phyloP scores from a whole-genome alignment of 2,888 invertebrate species.

The Sinodicranocentrus sp. region DNA sequence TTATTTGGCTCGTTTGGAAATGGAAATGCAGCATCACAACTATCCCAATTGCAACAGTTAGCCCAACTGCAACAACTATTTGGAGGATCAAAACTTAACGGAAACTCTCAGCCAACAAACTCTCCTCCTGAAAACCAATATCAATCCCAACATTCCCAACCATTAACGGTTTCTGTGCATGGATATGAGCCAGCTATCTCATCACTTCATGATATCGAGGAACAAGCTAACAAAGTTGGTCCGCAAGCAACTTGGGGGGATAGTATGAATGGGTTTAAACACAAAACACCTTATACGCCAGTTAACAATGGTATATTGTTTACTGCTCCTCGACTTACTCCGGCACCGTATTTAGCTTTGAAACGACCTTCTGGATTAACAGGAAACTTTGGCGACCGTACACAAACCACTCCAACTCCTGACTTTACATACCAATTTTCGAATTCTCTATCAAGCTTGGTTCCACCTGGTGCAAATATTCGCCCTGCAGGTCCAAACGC shows the following conservation, averaged over 20 bases:
- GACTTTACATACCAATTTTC: slow-evolving; percentile 25
- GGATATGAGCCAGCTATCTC: slow-evolving; percentile 37
- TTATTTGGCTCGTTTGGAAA: too few species aligned
- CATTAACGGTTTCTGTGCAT: neutral
- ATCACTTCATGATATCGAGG: slow-evolving; percentile 24
- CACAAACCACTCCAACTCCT: slow-evolving; percentile 12
- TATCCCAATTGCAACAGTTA: too few species aligned
- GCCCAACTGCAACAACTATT: neutral
- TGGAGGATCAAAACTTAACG: neutral
- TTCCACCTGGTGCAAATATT: neutral
- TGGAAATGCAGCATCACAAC: too few species aligned
- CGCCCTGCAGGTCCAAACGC: slow-evolving; percentile 17
- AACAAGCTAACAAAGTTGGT: slow-evolving; percentile 18
- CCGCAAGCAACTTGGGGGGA: slow-evolving; percentile 12
- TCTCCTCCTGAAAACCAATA: neutral
- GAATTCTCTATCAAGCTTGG: neutral
- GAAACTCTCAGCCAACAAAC: slow-evolving; percentile 44
- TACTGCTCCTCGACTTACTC: slow-evolving; percentile 35
- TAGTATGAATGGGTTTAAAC: slow-evolving; percentile 29
- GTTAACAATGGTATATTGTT: slow-evolving; percentile 36
- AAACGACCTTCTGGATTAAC: slow-evolving; percentile 25
- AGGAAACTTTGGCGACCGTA: neutral
- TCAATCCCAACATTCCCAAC: slow-evolving; percentile 5
- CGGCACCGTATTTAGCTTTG: slow-evolving; percentile 12
- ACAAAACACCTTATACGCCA: slow-evolving; percentile 29